Conservation (phyloP, 2,888 invertebrate species). For the Amphipoea lucens region DNA sequence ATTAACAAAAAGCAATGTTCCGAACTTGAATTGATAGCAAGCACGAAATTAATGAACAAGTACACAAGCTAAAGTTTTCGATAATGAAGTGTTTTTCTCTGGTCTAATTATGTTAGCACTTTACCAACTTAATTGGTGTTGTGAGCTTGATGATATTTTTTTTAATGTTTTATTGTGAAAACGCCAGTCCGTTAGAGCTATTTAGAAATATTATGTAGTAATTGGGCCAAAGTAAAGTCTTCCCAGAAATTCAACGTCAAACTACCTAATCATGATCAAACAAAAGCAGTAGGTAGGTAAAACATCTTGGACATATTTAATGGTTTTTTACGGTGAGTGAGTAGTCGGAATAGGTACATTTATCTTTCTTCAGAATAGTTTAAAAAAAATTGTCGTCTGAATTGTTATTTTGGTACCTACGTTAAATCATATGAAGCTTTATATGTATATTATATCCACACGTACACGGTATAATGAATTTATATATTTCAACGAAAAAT, state of each 20-base stretch:
- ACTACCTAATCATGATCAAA: conserved; percentile 20
- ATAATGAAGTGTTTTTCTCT: not conserved
- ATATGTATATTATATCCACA: not conserved
- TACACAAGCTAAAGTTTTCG: not conserved
- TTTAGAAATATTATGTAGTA: not conserved
- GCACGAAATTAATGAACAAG: not conserved
- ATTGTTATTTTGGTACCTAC: not conserved
- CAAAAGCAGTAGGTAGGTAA: conserved; percentile 6
- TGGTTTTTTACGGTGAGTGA: conserved; percentile 9
- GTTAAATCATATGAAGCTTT: not conserved
- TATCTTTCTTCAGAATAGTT: not conserved
- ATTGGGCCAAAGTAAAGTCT: not conserved
- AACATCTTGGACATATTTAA: conserved; percentile 17
- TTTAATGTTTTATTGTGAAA: not conserved
- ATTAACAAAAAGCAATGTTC: not conserved
- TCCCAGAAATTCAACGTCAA: conserved; percentile 2
- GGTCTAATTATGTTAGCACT: too few species aligned
- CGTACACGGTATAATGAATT: not conserved
- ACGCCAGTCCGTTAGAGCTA: not conserved
- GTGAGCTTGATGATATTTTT: not conserved
- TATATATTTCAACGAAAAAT: not conserved
- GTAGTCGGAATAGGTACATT: not conserved
- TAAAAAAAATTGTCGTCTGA: not conserved
- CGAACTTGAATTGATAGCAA: not conserved
- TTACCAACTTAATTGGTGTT: not conserved